Conservation (phyloP, 2,113 vertebrate species). For the Sebastes schlegelii region DNA sequence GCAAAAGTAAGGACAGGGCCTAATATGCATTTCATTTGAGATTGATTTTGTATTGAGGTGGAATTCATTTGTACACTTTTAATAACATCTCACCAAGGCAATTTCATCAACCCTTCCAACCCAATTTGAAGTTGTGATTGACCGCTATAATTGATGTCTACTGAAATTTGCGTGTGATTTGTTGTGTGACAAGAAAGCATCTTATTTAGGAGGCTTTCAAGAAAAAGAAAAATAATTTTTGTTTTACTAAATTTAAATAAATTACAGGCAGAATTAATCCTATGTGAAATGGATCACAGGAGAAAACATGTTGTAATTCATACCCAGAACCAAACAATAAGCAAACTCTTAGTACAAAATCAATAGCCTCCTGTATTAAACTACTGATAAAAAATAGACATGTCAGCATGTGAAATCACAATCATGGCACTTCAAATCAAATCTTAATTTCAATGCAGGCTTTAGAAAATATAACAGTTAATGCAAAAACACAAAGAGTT, state of each 20-base stretch:
- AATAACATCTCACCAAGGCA: too few species aligned
- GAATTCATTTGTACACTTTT: too few species aligned
- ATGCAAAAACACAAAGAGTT: not conserved
- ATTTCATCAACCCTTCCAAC: too few species aligned
- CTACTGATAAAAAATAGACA: not conserved
- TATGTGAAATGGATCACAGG: not conserved
- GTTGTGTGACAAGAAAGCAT: not conserved
- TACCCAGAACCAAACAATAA: not conserved
- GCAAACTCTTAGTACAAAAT: not conserved
- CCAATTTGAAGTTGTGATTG: too few species aligned
- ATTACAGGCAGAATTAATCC: not conserved
- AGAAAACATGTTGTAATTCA: not conserved
- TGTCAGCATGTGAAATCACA: not conserved
- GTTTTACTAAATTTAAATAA: not conserved
- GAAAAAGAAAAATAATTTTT: not conserved
- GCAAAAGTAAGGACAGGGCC: conserved; percentile 22
- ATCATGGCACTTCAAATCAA: not conserved
- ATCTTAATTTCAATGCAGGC: not conserved
- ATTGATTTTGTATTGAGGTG: not conserved
- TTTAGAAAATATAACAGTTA: not conserved
- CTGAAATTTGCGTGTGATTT: not conserved
- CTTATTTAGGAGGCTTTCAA: not conserved
- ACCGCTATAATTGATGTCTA: too few species aligned
- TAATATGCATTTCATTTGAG: not conserved
- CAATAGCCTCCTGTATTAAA: not conserved